These are phyloP conservation scores for Lacanobia wlatinum DNA, from an alignment of 2,888 invertebrate species.

Conservation along the genomic window DNA sequence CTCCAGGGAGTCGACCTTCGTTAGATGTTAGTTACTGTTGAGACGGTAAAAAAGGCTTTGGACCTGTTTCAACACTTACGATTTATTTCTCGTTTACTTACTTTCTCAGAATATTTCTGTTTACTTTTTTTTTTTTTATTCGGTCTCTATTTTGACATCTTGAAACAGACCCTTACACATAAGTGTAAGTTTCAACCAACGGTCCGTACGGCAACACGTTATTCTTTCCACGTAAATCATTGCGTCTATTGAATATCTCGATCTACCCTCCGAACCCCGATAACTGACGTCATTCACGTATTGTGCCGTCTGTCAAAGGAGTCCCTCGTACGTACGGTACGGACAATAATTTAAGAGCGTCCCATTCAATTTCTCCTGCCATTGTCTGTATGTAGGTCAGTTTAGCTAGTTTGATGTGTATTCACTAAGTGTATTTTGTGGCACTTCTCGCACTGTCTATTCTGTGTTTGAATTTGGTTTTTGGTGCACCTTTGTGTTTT, in stretches of 20 bases:
- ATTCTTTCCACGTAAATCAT: slow-evolving; percentile 70
- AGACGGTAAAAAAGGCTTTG: no score
- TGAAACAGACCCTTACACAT: not conserved
- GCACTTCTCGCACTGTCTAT: slow-evolving; percentile 45
- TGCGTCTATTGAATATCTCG: slow-evolving; percentile 68
- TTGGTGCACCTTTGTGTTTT: slow-evolving; percentile 35
- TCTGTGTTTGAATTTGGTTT: slow-evolving; percentile 46
- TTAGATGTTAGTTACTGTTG: no score
- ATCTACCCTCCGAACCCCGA: slow-evolving; percentile 73
- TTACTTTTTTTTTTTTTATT: no score
- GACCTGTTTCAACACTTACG: no score
- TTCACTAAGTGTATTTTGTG: slow-evolving; percentile 65
- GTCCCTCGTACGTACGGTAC: slow-evolving; percentile 62
- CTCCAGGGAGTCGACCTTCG: no score
- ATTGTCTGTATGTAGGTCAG: slow-evolving; percentile 73
- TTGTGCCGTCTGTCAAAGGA: slow-evolving; percentile 73
- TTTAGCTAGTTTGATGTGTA: slow-evolving; percentile 69
- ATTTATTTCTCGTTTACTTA: no score
- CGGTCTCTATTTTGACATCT: not conserved
- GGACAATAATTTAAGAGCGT: slow-evolving; percentile 78
- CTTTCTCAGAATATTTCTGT: no score
- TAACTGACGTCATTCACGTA: slow-evolving; percentile 74
- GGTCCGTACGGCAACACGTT: slow-evolving; percentile 7
- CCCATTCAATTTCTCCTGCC: slow-evolving; percentile 73
- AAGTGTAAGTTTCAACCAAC: not conserved